Conservation (phyloP, 2,888 invertebrate genomes). For the Ectemnius continuus region DNA sequence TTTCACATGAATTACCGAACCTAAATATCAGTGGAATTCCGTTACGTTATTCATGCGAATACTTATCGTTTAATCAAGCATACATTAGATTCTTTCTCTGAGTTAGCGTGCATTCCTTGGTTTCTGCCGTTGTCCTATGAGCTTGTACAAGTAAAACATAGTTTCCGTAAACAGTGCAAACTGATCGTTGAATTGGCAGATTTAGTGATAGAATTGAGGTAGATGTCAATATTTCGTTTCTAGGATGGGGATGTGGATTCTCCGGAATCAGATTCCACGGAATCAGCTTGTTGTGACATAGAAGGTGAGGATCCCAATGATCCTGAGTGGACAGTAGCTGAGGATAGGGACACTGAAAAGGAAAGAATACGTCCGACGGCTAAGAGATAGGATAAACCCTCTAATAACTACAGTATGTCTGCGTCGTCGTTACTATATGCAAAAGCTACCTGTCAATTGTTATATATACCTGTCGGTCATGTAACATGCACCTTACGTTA, state of each 20-base stretch:
- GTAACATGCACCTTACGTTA: conserved; percentile 77
- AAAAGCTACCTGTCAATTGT: conserved; percentile 76
- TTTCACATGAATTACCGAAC: conserved; percentile 39
- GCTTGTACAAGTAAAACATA: conserved; percentile 50
- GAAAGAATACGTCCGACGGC: conserved; percentile 76
- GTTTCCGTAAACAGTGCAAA: conserved; percentile 50
- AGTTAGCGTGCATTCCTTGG: conserved; percentile 53
- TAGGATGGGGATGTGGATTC: conserved; percentile 79
- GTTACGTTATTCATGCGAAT: conserved; percentile 35
- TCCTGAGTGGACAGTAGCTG: conserved; percentile 87
- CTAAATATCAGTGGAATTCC: conserved; percentile 40
- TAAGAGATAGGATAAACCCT: conserved; percentile 76
- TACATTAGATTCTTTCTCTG: conserved; percentile 43
- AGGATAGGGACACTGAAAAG: conserved; percentile 77
- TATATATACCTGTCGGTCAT: conserved; percentile 76
- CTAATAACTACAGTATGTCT: conserved; percentile 64
- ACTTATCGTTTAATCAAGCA: conserved; percentile 34
- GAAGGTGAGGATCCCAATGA: conserved; percentile 89
- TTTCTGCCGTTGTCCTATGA: conserved; percentile 50
- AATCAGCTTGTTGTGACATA: conserved; percentile 82
- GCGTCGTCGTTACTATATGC: conserved; percentile 71
- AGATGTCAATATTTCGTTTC: conserved; percentile 54
- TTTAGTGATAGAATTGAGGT: conserved; percentile 39
- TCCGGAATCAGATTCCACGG: conserved; percentile 78
- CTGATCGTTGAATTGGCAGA: conserved; percentile 31